Conservation (phyloP, 1,140 invertebrate genomes). For the Sarcophaga bullata region DNA sequence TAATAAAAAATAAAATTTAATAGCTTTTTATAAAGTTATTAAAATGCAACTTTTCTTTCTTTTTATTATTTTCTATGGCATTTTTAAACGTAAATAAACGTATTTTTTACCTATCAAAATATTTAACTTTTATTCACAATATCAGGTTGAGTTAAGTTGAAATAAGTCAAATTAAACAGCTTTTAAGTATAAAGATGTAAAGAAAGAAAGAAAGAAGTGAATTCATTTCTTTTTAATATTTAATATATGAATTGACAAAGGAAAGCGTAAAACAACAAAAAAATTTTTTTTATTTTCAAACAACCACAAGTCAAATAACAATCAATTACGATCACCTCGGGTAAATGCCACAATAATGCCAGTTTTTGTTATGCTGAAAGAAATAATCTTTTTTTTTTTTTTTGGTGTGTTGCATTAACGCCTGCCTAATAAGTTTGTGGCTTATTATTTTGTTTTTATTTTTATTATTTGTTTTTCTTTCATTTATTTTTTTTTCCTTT, state of each 20-base stretch:
- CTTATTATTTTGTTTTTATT: too few species aligned
- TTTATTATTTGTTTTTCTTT: too few species aligned
- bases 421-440: background rate
- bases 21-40: too few species aligned
- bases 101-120: too few species aligned
- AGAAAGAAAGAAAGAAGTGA: background rate
- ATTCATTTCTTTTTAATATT: conserved; percentile 7
- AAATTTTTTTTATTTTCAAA: background rate
- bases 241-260: background rate
- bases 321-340: conserved; percentile 15
- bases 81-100: too few species aligned
- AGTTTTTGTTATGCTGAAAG: background rate
- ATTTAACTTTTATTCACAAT: too few species aligned
- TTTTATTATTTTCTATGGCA: too few species aligned
- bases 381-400: background rate
- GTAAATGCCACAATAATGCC: conserved; percentile 28
- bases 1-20: too few species aligned
- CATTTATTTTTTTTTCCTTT: too few species aligned
- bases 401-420: conserved; percentile 1
- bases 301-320: conserved; percentile 3
- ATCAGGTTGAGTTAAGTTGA: too few species aligned
- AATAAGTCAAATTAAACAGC: background rate
- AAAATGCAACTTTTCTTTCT: too few species aligned
- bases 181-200: background rate
- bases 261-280: background rate